Percentiles rank a stretch among this genome's conserved stretches.
These are phyloP conservation scores for Pseudomyrmex cubaensis DNA, from an alignment of 1,140 invertebrate species.

Conservation along the genomic window DNA sequence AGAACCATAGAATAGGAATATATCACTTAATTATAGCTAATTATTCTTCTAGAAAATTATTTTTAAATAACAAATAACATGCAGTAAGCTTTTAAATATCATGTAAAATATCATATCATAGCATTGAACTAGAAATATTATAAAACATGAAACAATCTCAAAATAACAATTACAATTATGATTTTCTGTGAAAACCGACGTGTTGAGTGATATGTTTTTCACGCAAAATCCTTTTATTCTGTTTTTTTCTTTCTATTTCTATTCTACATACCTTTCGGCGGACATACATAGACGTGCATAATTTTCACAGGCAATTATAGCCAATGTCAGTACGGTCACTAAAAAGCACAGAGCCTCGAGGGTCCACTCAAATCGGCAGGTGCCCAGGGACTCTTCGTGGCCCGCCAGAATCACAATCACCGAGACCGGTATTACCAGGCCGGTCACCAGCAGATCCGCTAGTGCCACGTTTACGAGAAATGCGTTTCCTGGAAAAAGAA, in stretches of 20 bases:
- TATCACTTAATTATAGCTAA: background rate
- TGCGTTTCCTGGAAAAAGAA: constrained; percentile 88
- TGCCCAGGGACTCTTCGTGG: constrained; percentile 86
- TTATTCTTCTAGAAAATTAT: background rate
- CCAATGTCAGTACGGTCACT: constrained; percentile 88
- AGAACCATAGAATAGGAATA: too few relatives aligned
- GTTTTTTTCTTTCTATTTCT: constrained; percentile 23
- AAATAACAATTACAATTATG: constrained; percentile 39
- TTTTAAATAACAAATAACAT: background rate
- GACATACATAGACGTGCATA: constrained; percentile 87
- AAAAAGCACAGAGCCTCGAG: constrained; percentile 88
- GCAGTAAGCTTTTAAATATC: too few relatives aligned
- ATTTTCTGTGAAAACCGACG: constrained; percentile 48
- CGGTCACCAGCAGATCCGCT: constrained; percentile 90
- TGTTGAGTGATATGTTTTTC: constrained; percentile 50
- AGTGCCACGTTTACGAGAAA: constrained; percentile 92
- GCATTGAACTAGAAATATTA: constrained; percentile 21
- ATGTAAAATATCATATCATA: background rate
- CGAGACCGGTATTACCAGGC: constrained; percentile 89
- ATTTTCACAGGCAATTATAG: constrained; percentile 88
- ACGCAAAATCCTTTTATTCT: constrained; percentile 11
- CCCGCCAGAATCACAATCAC: constrained; percentile 90
- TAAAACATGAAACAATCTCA: constrained; percentile 17
- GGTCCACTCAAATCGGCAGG: constrained; percentile 90
- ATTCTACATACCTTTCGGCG: constrained; percentile 82